phyloP scores from a whole-genome alignment of 2,797 vertebrate genomes.

The Spheniscus humboldti region DNA sequence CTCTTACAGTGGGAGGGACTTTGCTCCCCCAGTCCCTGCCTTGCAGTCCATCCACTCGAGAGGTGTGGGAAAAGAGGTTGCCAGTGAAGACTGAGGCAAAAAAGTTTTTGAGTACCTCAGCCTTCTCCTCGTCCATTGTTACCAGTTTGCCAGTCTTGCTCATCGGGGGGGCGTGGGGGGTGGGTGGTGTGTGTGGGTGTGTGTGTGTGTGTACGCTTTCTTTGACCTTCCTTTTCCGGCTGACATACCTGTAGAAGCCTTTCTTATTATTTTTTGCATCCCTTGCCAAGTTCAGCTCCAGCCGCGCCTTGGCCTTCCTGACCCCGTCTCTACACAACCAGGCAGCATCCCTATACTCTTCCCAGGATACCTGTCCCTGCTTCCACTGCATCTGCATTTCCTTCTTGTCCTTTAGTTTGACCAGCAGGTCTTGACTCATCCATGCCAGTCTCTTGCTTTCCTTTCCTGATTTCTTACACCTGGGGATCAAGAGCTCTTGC shows the following conservation, averaged over 20 bases:
- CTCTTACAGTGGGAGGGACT: background rate
- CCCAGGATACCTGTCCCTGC: background rate
- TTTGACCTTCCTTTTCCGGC: no score
- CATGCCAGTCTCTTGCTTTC: no score
- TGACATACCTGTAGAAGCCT: no score
- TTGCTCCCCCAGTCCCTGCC: no score
- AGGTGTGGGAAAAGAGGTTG: background rate
- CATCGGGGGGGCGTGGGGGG: background rate
- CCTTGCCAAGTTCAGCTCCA: background rate
- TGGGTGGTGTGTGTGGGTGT: no score
- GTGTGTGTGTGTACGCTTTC: no score
- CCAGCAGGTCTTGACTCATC: no score
- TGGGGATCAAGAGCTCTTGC: no score
- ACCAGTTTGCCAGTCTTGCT: background rate
- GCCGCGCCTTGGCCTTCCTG: background rate
- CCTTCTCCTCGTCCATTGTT: background rate
- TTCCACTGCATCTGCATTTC: background rate
- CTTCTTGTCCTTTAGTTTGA: no score
- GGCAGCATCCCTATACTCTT: background rate
- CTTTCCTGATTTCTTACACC: no score
- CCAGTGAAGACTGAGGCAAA: no score
- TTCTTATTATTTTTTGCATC: no score
- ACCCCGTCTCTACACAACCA: background rate
- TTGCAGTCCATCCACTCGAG: background rate
- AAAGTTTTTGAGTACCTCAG: background rate